Percentiles rank a stretch among this genome's conserved stretches.
Conservation (phyloP, 2,113 vertebrate species). For the Perca flavescens region DNA sequence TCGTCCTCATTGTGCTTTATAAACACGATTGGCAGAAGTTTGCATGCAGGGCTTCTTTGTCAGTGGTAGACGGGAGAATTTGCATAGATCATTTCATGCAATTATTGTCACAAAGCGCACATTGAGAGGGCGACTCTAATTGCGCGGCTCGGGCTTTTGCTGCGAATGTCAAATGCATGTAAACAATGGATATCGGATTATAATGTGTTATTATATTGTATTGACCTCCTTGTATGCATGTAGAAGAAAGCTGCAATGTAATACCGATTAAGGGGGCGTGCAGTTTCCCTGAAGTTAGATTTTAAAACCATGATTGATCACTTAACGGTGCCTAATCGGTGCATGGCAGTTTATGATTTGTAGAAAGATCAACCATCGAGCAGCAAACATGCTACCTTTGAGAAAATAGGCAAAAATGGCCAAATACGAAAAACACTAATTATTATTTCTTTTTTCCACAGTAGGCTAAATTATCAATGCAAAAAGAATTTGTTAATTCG, state of each 20-base stretch:
- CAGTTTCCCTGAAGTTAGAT: background rate
- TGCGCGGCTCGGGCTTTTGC: conserved; percentile 4
- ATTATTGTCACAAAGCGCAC: conserved; percentile 35
- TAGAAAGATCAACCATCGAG: background rate
- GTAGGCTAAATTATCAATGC: background rate
- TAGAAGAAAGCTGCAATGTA: background rate
- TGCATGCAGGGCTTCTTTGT: conserved; percentile 45
- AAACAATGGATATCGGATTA: conserved; percentile 19
- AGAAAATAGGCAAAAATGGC: background rate
- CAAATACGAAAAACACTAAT: background rate
- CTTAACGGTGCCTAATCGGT: background rate
- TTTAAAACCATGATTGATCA: background rate
- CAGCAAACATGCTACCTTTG: background rate
- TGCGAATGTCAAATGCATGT: conserved; percentile 21
- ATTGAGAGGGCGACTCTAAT: background rate
- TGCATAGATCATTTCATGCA: conserved; percentile 40
- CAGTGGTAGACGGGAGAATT: background rate
- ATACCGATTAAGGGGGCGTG: background rate
- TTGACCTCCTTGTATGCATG: conserved; percentile 7
- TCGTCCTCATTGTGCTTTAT: background rate
- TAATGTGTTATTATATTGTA: conserved; percentile 4
- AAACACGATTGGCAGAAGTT: conserved; percentile 40
- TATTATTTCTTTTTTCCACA: background rate
- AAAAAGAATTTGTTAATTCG: background rate
- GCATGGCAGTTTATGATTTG: background rate